Percentiles rank a stretch among this genome's conserved stretches.
These are phyloP conservation scores for Carassius gibelio DNA, from an alignment of 2,113 vertebrate genomes.

Conservation along the genomic window DNA sequence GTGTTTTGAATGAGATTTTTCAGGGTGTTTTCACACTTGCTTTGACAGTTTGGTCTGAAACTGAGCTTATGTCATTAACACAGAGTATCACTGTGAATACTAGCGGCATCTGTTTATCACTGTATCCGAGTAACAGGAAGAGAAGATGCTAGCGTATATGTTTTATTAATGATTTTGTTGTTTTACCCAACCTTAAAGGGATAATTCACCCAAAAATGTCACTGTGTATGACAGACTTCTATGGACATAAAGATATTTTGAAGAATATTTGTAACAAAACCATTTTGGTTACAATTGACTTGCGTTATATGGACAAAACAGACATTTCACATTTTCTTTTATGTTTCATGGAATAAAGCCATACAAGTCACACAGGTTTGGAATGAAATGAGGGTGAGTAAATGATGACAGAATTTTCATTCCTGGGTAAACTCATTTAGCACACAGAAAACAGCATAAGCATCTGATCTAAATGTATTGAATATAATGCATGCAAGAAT, in stretches of 20 bases:
- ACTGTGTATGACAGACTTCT: neutral
- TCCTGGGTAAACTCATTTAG: neutral
- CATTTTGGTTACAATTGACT: neutral
- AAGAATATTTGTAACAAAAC: neutral
- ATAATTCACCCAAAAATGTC: neutral
- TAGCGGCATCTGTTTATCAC: neutral
- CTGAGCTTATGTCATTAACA: neutral
- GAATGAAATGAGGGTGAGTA: neutral
- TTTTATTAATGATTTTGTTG: neutral
- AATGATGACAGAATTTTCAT: neutral
- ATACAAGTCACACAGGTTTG: too few species aligned
- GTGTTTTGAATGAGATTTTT: neutral
- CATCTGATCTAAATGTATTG: neutral
- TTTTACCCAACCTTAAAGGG: neutral
- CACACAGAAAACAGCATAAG: neutral
- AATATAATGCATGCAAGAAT: too few species aligned
- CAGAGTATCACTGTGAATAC: neutral
- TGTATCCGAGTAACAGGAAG: neutral
- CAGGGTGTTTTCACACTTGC: slow-evolving; percentile 10
- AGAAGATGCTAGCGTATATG: neutral
- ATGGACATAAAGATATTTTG: neutral
- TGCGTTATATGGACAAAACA: too few species aligned
- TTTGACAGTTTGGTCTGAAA: neutral
- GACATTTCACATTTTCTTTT: too few species aligned
- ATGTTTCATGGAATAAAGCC: too few species aligned